These are phyloP conservation scores for Rhinichthys osculus DNA, from an alignment of 2,797 vertebrate genomes.

Conservation along the genomic window DNA sequence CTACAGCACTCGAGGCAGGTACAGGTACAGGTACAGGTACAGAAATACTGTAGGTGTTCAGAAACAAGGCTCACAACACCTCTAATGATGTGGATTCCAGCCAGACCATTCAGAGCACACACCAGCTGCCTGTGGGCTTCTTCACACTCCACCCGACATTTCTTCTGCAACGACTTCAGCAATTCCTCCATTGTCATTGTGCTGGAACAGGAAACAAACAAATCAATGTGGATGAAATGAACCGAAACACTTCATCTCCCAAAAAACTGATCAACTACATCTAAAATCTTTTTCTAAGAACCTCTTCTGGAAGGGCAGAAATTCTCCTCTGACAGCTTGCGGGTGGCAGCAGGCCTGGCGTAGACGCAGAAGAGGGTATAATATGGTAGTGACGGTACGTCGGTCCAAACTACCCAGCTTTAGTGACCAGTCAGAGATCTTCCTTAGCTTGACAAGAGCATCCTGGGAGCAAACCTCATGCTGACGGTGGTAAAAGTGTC, in stretches of 20 bases:
- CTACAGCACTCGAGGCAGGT: background rate
- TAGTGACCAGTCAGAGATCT: conserved; percentile 96
- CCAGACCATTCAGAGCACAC: conserved; percentile 96
- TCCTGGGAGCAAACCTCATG: conserved; percentile 98
- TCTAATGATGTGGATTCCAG: conserved; percentile 98
- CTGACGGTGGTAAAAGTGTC: conserved; percentile 98
- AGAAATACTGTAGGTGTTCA: conserved; percentile 6
- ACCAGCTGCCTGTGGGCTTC: conserved; percentile 96
- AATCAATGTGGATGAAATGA: background rate
- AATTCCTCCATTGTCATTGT: conserved; percentile 99
- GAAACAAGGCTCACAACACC: conserved; percentile 70
- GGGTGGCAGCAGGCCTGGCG: conserved; percentile 99
- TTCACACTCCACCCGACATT: conserved; percentile 96
- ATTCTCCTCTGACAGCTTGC: conserved; percentile 96
- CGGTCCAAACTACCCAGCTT: conserved; percentile 95
- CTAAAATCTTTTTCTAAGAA: conserved; percentile 57
- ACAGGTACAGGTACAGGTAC: background rate
- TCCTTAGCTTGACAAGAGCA: conserved; percentile 91
- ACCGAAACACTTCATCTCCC: background rate
- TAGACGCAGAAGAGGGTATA: conserved; percentile 91
- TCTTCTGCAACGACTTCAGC: conserved; percentile 95
- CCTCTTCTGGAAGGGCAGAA: conserved; percentile 97
- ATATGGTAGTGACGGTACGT: conserved; percentile 91
- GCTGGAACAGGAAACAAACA: conserved; percentile 71
- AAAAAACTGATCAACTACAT: background rate